Evolutionary conservation across 2,797 vertebrate genomes (phyloP), one percentile per base, ranked within the genome.

Genomic region (Eremophila alpestris): DNA sequence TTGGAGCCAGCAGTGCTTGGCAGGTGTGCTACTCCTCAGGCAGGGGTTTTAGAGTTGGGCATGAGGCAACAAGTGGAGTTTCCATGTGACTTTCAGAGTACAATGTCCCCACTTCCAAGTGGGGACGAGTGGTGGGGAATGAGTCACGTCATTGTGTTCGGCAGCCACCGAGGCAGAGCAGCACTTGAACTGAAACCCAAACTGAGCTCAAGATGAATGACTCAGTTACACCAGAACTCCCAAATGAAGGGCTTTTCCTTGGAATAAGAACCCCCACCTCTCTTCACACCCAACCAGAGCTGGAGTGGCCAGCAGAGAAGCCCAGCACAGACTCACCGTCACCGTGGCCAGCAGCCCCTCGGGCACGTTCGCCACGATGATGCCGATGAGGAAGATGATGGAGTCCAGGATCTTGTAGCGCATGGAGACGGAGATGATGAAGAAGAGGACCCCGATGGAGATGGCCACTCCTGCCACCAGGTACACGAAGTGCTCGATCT

Each of bases 301-400:
- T 20, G 16, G 34, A 43, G 64, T 1, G 55, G 11, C 45, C 23
- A 30, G 16, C 27, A 22, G 38, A 24, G 41, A 11, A 4, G 2
- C 49, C 52, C 27, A 16, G 11, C 18, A 0, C 1, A 21, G 69
- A 92, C 98, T 98, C 96, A 98, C 98, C 11, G 98, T 98, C 55
- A 98, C 98, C 5, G 98, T 98, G 93, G 98, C 98, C 78, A 98
- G 96, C 63, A 98, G 97, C 21, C 98, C 98, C 85, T 98, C 98
- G 0, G 98, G 98, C 82, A 98, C 98, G 1, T 98, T 98, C 17
- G 98, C 98, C 90, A 98, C 98, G 34, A 98, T 98, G 92, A 98
- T 98, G 87, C 98, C 98, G n/a, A 98, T 98, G 59, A 98, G 98
- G 78, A 98, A 98, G 95, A 98, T 98, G 96, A 98, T 96, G 75